Evolutionary conservation across 1,140 invertebrate species (phyloP).

Genomic region (Drosophila sucinea): DNA sequence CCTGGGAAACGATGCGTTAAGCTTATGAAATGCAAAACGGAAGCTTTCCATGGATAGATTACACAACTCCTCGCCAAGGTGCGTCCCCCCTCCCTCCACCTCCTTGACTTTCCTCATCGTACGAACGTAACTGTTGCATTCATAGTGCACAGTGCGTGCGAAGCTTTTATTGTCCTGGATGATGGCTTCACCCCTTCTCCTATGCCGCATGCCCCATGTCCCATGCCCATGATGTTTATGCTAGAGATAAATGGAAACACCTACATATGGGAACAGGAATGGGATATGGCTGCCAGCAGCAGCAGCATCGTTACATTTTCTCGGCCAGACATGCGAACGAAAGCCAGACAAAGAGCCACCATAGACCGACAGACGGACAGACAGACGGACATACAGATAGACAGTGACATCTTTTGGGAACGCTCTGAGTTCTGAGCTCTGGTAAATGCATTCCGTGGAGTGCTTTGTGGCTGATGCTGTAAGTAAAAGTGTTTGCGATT

Average conservation of each 20-base stretch:
- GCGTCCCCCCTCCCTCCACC: conserved; percentile 9
- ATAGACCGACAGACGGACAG: conserved; percentile 21
- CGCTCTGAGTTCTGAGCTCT: conserved; percentile 18
- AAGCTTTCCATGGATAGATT: conserved; percentile 70
- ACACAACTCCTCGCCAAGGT: conserved; percentile 59
- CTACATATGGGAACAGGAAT: conserved; percentile 33
- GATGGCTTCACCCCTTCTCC: not conserved
- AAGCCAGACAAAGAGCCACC: conserved; percentile 37
- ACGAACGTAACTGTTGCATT: conserved; percentile 70
- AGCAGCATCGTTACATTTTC: conserved; percentile 36
- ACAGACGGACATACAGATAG: not conserved
- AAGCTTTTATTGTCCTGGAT: conserved; percentile 57
- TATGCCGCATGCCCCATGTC: not conserved
- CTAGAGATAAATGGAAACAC: conserved; percentile 33
- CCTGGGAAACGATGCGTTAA: conserved; percentile 66
- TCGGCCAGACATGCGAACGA: conserved; percentile 19
- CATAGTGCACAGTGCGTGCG: conserved; percentile 63
- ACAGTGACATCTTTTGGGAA: conserved; percentile 41
- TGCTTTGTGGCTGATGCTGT: conserved; percentile 35
- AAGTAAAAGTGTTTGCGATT: conserved; percentile 10
- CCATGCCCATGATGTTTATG: conserved; percentile 11
- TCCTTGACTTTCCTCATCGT: conserved; percentile 19
- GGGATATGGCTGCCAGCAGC: conserved; percentile 16
- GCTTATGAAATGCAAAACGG: conserved; percentile 71
- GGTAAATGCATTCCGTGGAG: conserved; percentile 13